Conservation (phyloP, 2,797 vertebrate species). For the Clarias fuscus region DNA sequence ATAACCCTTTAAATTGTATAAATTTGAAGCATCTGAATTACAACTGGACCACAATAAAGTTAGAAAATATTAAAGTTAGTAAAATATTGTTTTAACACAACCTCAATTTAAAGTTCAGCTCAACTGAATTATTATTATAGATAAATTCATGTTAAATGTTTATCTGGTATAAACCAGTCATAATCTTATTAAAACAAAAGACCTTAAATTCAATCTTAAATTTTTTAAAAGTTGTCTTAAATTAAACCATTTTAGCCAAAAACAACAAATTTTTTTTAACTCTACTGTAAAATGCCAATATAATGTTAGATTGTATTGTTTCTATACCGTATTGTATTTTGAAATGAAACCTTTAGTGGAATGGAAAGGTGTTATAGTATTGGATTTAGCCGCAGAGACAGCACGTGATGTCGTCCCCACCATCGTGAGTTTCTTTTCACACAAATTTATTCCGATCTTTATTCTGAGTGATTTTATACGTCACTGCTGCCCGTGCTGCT, state of each 20-base stretch:
- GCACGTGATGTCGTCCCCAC: background rate
- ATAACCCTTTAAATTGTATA: background rate
- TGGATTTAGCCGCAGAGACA: background rate
- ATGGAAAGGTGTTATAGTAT: background rate
- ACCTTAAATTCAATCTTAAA: background rate
- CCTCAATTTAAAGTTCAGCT: background rate
- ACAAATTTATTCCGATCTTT: background rate
- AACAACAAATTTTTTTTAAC: background rate
- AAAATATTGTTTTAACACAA: background rate
- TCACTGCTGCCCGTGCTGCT: background rate
- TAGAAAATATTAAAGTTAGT: background rate
- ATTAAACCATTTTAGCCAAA: background rate
- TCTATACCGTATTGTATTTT: background rate
- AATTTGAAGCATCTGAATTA: background rate
- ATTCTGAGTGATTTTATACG: background rate
- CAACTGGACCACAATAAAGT: background rate
- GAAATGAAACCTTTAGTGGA: too few species aligned
- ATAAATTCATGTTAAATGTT: background rate
- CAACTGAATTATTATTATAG: background rate
- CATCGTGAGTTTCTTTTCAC: background rate
- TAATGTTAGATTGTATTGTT: background rate
- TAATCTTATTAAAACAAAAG: background rate
- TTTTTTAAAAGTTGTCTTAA: background rate
- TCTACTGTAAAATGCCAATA: background rate
- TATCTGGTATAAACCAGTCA: background rate